Base-by-base conservation (phyloP, 2,113 vertebrate species). In the Herpetotheres cachinnans region DNA sequence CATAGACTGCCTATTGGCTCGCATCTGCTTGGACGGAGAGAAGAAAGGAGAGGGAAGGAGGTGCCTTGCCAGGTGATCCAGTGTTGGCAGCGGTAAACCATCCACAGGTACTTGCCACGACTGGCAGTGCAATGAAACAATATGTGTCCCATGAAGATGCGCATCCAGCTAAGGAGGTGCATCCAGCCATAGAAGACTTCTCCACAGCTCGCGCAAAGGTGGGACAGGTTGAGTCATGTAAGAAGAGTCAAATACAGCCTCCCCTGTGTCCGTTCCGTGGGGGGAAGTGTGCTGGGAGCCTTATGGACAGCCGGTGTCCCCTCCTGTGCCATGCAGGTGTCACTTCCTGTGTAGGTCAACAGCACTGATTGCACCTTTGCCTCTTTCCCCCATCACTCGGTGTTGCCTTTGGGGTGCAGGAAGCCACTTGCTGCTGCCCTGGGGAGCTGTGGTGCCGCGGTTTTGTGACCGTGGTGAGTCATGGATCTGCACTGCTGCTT, bases 141-240 rank as follows among this genome's bases (percentile, higher is more conserved):
- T 44, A 30, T 10, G 20, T 40, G 34, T 61, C 40, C 46, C 9
- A 2, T 73, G 71, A 80, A 72, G 54, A 32, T 15, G 18, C 72
- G 58, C 56, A 79, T 22, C 30, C 36, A 47, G 47, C 34, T 59
- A 30, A 56, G 46, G 69, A 66, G 54, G 46, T 66, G 55, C 50
- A 62, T 25, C 65, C 61, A 78, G 61, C 70, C 72, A 44, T 0
- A 1, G 82, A 77, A 92, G 38, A n/a, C 38, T 52, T 22, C 54
- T 89, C 26, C 71, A 86, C 52, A 79, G 47, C 63, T 91, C 16
- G 34, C 0, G 4, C 3, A 6, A 25, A 67, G 13, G 21, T 49
- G 25, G 18, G 13, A 25, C 2, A 0, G 0, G 0, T 40, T 36
- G 42, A 82, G 27, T 70, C 27, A 34, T 25, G 21, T 27, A 38